A percentile compares a stretch with the other conserved stretches of the same genome.
phyloP scores from a whole-genome alignment of 2,888 invertebrate genomes.

The Pinctada fucata region DNA sequence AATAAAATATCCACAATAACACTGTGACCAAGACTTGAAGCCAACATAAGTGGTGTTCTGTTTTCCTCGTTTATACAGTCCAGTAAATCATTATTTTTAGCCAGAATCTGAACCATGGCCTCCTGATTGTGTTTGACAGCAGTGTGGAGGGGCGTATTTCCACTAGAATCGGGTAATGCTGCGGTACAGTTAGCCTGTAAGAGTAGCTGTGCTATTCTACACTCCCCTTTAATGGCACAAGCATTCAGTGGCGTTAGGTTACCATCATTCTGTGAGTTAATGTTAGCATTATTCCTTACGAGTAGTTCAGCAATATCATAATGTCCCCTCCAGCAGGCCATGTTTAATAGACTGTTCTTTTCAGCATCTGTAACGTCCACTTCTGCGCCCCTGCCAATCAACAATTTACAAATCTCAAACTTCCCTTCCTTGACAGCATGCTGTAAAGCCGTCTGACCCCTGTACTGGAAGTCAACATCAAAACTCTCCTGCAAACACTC shows the following conservation, averaged over 20 bases:
- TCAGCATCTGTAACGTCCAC: slow-evolving; percentile 70
- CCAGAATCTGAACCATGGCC: slow-evolving; percentile 58
- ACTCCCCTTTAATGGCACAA: slow-evolving; percentile 63
- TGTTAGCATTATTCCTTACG: slow-evolving; percentile 63
- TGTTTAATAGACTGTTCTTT: slow-evolving; percentile 68
- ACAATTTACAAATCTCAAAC: slow-evolving; percentile 64
- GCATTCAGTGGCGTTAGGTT: slow-evolving; percentile 67
- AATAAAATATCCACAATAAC: slow-evolving; percentile 62
- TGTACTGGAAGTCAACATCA: slow-evolving; percentile 74
- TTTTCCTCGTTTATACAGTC: slow-evolving; percentile 62
- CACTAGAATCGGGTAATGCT: slow-evolving; percentile 57
- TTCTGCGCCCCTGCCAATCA: slow-evolving; percentile 69
- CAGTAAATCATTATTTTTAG: slow-evolving; percentile 59
- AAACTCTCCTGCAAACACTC: slow-evolving; percentile 62
- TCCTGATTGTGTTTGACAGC: slow-evolving; percentile 54
- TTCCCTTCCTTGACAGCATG: slow-evolving; percentile 67
- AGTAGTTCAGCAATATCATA: slow-evolving; percentile 62
- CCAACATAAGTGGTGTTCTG: slow-evolving; percentile 64
- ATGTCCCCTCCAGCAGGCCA: slow-evolving; percentile 67
- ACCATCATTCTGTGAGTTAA: slow-evolving; percentile 67
- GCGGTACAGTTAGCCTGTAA: slow-evolving; percentile 57
- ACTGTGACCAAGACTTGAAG: slow-evolving; percentile 60
- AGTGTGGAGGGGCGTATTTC: slow-evolving; percentile 65
- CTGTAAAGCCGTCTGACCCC: slow-evolving; percentile 70
- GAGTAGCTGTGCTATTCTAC: slow-evolving; percentile 54